Base-by-base conservation (phyloP, 2,797 vertebrate genomes). In the Peromyscus attwateri region DNA sequence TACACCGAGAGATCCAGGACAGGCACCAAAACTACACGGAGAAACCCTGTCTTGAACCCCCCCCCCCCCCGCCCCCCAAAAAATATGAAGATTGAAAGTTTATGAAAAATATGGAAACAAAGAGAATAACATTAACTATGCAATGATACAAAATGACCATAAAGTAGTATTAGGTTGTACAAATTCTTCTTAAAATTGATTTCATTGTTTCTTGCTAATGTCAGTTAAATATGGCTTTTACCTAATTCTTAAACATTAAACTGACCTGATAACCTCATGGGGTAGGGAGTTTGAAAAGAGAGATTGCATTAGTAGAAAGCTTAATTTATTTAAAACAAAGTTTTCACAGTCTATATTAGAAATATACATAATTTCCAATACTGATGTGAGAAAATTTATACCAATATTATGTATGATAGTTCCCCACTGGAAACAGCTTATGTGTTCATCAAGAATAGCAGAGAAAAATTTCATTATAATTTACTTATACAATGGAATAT, bases 281-380 rank as follows among this genome's bases (percentile, higher is more conserved):
- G 66, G 1, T 52, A 16, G 55, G 9, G 17, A 80, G 17, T 14
- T 52, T 57, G 25, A 52, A 31, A 76, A 70, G 73, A 43, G 6
- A 77, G 57, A 1, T 52, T 82, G 16, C 11, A 49, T 68, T 64
- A 76, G 43, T 40, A 29, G 91, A 92, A n/a, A 1, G 17, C 29
- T 81, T 92, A 89, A 62, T 71, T 71, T n/a, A 79, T 84, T 95
- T 88, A 96, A 85, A 85, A 75, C 82, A 11, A 66, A 0, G 1
- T 34, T 92, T 84, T 66, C 6, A 71, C 75, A 79, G 14, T 46
- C 29, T 85, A 14, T 13, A 27, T 89, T 80, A 84, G 16, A 40
- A 60, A 90, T 87, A 83, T 55, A 12, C 6, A 49, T 55, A 81
- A 40, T 49, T 89, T 70, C 31, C 7, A 93, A 87, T 21, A 70